A percentile compares a stretch with the other conserved stretches of the same genome.
These are phyloP conservation scores for Stichopus chloronotus DNA, from an alignment of 35 echinoderm and acorn worm genomes.

Conservation along the genomic window DNA sequence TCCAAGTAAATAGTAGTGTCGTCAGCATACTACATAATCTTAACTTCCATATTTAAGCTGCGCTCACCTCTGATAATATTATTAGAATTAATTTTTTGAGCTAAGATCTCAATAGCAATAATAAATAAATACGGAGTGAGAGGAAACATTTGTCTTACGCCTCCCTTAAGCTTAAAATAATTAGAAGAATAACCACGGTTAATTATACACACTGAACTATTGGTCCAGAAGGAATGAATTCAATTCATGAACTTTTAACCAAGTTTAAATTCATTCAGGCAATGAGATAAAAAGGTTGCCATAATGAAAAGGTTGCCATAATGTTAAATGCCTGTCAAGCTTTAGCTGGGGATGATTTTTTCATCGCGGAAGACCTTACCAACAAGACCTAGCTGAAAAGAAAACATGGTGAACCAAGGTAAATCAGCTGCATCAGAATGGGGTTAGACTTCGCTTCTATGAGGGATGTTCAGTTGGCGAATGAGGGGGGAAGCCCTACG, in stretches of 20 bases:
- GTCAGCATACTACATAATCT: slow-evolving; percentile 18
- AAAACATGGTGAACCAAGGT: too few relatives aligned
- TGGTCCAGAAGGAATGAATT: background rate
- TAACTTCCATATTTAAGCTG: background rate
- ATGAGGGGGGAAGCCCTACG: background rate
- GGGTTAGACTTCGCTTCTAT: too few relatives aligned
- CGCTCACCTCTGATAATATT: background rate
- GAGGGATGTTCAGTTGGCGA: too few relatives aligned
- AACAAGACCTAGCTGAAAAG: too few relatives aligned
- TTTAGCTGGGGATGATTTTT: too few relatives aligned
- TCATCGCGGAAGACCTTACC: too few relatives aligned
- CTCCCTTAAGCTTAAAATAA: background rate
- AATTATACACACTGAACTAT: too few relatives aligned
- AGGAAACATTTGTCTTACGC: background rate
- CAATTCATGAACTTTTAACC: background rate
- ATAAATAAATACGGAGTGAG: background rate
- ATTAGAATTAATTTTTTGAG: background rate
- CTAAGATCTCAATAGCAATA: background rate
- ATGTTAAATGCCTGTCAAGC: too few relatives aligned
- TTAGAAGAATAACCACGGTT: background rate
- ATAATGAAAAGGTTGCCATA: too few relatives aligned
- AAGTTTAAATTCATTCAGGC: background rate
- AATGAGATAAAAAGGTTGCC: too few relatives aligned
- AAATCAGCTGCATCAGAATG: too few relatives aligned
- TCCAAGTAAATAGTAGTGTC: slow-evolving; percentile 3